Evolutionary conservation across 2,797 vertebrate species (phyloP).

Genomic region (Pangasius djambal): DNA sequence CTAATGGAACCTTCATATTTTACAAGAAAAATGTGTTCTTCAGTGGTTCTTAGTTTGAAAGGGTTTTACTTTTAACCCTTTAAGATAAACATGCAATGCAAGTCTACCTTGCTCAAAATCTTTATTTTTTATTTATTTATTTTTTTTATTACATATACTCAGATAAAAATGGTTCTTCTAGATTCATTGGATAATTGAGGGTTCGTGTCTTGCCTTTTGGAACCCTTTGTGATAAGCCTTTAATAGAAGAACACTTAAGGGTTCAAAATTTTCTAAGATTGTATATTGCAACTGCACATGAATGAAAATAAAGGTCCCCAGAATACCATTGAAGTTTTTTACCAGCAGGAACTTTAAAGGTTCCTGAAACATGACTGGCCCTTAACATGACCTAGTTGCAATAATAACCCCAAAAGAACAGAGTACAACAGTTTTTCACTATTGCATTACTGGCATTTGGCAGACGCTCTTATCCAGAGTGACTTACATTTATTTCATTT

Average conservation of each 20-base stretch:
- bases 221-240: background rate
- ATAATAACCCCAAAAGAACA: background rate
- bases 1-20: background rate
- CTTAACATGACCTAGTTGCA: background rate
- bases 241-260: background rate
- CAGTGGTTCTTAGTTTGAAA: background rate
- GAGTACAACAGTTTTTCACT: background rate
- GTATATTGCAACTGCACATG: background rate
- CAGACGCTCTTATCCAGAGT: no score
- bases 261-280: no score
- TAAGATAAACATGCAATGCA: background rate
- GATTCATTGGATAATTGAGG: background rate
- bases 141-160: background rate
- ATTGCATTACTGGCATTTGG: no score
- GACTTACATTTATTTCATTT: no score
- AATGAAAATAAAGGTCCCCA: background rate
- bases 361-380: background rate
- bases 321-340: background rate
- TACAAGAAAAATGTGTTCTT: background rate
- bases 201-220: background rate
- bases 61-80: background rate
- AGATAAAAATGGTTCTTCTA: background rate
- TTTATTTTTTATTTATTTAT: background rate
- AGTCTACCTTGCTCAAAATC: background rate
- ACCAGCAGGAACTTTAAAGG: background rate